Evolutionary conservation across 1,140 invertebrate genomes (phyloP), one percentile per base, ranked within the genome.

Genomic region (Musca domestica): DNA sequence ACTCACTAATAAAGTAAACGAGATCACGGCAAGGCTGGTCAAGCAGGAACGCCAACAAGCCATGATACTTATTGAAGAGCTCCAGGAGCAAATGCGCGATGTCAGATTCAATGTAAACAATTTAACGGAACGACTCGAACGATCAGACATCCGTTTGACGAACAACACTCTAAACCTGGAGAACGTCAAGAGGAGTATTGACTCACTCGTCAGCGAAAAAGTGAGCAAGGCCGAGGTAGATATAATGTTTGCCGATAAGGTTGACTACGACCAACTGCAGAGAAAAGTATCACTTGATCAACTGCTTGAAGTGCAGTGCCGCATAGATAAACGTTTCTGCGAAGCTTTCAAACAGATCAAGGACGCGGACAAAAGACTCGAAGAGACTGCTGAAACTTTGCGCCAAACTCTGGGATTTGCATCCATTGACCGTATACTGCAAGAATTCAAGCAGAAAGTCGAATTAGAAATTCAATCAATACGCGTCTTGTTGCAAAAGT

Each of bases 231-330:
- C 87, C 71, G 88, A 89, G 72, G 81, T 91, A 70, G 86, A 88
- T 56, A 87, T 90, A 63, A 85, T 88, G 1, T 81, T 91, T 68
- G 88, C 88, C 0, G 87, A 89, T 20, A 92, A 92, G 80, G 90
- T 89, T 0, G 90, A 91, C 74, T 81, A 87, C 51, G 83, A 84
- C 2, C 81, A 86, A 66, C 80, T 91, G 52, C 86, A 89, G 22
- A 84, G 86, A 3, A 92, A 92, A 73, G 89, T 91, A 3, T 91
- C 89, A 0, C 84, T 87, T 65, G 88, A 91, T 46, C 87, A 89
- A 72, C 88, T 91, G 72, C 87, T 90, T 64, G 82, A 86, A 25
- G 86, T 87, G 22, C 89, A 87, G 69, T 86, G 89, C 41, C 87
- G 89, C 52, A 73, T 92, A 4, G 84, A 85, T 3, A 83, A 83